Conservation (phyloP, 1,140 invertebrate species). For the Nasonia vitripennis region DNA sequence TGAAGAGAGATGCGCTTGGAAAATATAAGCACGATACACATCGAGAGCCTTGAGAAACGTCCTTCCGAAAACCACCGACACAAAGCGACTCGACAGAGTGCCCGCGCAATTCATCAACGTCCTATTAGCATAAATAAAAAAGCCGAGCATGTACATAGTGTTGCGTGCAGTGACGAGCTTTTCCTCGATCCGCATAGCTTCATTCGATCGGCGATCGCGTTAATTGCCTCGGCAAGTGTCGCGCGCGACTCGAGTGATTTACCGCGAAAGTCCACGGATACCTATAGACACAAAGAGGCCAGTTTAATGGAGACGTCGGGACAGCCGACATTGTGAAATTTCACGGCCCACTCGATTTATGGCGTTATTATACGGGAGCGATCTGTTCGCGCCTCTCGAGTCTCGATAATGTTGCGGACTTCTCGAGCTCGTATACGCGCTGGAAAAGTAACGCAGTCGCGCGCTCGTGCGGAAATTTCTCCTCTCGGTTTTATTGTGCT, state of each 20-base stretch:
- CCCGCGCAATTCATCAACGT: slow-evolving; percentile 1
- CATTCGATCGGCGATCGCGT: background rate
- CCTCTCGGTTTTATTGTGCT: slow-evolving; percentile 25
- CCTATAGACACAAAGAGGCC: background rate
- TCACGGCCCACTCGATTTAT: slow-evolving; percentile 43
- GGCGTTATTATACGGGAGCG: slow-evolving; percentile 40
- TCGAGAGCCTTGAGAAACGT: background rate
- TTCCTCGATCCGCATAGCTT: background rate
- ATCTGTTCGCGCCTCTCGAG: background rate
- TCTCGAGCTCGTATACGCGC: background rate
- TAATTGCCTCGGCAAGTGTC: slow-evolving; percentile 32
- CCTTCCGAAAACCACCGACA: background rate
- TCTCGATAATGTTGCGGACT: background rate
- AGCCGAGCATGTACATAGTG: background rate
- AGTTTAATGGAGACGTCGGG: slow-evolving; percentile 44
- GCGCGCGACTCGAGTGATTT: background rate
- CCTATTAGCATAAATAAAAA: background rate
- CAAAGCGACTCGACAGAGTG: background rate
- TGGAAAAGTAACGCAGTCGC: background rate
- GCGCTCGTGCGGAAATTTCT: slow-evolving; percentile 31
- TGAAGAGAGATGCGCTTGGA: background rate
- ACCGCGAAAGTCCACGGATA: background rate
- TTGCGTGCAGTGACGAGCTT: background rate
- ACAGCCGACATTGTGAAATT: slow-evolving; percentile 34
- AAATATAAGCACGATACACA: background rate